Percentiles rank a stretch among this genome's conserved stretches.
Conservation (phyloP, 1,140 invertebrate species). For the Panulirus ornatus region DNA sequence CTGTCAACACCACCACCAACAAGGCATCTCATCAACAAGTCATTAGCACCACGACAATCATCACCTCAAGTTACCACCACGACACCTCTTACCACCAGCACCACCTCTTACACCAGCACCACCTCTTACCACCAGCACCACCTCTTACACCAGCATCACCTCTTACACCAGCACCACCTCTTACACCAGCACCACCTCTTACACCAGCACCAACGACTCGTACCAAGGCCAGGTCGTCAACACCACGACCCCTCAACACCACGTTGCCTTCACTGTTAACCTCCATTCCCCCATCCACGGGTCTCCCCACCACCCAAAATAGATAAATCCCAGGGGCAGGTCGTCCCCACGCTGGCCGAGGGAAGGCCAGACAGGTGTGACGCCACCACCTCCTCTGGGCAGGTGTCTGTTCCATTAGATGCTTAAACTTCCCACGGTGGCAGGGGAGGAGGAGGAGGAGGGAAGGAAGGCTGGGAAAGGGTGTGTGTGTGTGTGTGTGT, state of each 20-base stretch:
- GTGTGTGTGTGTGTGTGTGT: too few species aligned
- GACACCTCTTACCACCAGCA: neutral
- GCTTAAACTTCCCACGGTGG: neutral
- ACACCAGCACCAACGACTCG: neutral
- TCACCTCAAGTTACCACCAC: too few species aligned
- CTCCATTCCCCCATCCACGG: too few species aligned
- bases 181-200: neutral
- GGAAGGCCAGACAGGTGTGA: conserved; percentile 4
- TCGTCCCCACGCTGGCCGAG: neutral
- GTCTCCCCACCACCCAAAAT: conserved; percentile 12
- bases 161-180: neutral
- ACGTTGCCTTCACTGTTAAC: neutral
- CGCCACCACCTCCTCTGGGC: conserved; percentile 2
- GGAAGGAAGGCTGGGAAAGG: neutral
- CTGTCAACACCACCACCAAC: neutral
- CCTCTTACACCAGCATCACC: neutral
- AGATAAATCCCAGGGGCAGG: neutral
- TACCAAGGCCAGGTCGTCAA: neutral
- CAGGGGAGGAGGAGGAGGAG: neutral
- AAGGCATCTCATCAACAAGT: too few species aligned
- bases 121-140: neutral
- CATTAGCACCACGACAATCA: too few species aligned
- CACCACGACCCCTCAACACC: neutral
- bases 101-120: too few species aligned
- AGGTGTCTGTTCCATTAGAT: conserved; percentile 22